Base-by-base conservation (phyloP, 2,113 vertebrate species). In the Phrynosoma blainvillii region DNA sequence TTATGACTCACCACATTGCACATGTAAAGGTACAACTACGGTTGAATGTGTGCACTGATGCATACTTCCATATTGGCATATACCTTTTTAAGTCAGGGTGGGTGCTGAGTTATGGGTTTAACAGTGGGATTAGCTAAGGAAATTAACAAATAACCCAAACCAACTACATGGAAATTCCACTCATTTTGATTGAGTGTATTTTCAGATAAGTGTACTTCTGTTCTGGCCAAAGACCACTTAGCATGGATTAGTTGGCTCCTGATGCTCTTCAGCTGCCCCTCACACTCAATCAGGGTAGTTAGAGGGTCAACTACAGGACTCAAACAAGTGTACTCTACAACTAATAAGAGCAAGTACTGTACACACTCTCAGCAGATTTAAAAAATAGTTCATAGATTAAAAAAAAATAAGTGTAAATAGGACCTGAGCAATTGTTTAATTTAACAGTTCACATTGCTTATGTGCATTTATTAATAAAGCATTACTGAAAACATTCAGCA, bases 341-440 rank as follows among this genome's bases (percentile, higher is more conserved):
- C 79, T 40, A 88, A 86, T 16, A 85, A 9, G 85, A 54, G 40
- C 79, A 42, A 62, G n/a, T 18, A 87, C 32, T 14, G 73, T 87
- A 52, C 70, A 36, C 70, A 27, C 68, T 27, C 1, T 89, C 36
- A 66, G 84, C 27, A 84, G 47, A 32, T 54, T 14, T 32, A 30
- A 52, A 52, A 75, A 42, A 54, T 59, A 85, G 25, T 76, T 85
- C n/a, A 27, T 40, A 62, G 13, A 62, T 62, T 62, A 2, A 2
- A 16, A 14, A 62, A 62, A 62, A 62, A 62, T 18, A 36, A 56
- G 70, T 36, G 36, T 59, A 25, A 25, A 21, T 56, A 73, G 76
- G 70, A 30, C 70, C 23, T 40, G 36, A 78, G 47, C 32, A 23
- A 32, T 23, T 13, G 52, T 75, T 54, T 59, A 74, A 74, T 59